Evolutionary conservation across 1,140 invertebrate genomes (phyloP), one percentile per base, ranked within the genome.

Genomic region (Pygmarrhopalites habei): DNA sequence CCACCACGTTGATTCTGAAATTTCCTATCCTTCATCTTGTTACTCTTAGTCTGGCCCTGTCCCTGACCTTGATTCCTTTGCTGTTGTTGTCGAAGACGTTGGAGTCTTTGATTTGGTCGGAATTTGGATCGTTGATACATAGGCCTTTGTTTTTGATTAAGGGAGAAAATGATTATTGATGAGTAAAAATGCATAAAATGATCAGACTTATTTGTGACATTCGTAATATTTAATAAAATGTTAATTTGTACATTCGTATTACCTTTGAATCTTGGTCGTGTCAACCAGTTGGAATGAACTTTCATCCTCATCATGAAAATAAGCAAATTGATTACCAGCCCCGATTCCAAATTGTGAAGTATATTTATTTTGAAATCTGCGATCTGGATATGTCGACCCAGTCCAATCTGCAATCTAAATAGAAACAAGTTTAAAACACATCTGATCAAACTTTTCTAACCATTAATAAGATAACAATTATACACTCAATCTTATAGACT

Each of bases 241-340:
- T n/a, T n/a, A n/a, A n/a, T n/a, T n/a, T n/a, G n/a, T n/a, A n/a
- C n/a, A n/a, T n/a, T n/a, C n/a, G n/a, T n/a, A n/a, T n/a, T n/a
- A n/a, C n/a, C n/a, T n/a, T 72, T 92, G 90, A 2, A 91, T 85
- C 35, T 90, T 83, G 1, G 92, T 89, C 0, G 93, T 95, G 74
- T 97, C 94, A 67, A 98, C 95, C 76, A 98, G 77, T 74, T 98
- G 94, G 82, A 98, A 99, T n/a, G 90, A 92, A 64, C 88, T 94
- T 77, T 99, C 95, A 78, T 99, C 95, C 75, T 99, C 95, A 72
- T 98, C 94, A 74, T 98, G 95, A 75, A 90, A 95, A 73, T 98
- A 98, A 1, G 95, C 89, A 81, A 98, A 98, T 72, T 95, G 93
- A 73, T 86, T 93, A 30, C 90, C 90, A 68, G 63, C 59, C 65